Base-by-base conservation (phyloP, 2,797 vertebrate genomes). In the Caiman crocodilus region DNA sequence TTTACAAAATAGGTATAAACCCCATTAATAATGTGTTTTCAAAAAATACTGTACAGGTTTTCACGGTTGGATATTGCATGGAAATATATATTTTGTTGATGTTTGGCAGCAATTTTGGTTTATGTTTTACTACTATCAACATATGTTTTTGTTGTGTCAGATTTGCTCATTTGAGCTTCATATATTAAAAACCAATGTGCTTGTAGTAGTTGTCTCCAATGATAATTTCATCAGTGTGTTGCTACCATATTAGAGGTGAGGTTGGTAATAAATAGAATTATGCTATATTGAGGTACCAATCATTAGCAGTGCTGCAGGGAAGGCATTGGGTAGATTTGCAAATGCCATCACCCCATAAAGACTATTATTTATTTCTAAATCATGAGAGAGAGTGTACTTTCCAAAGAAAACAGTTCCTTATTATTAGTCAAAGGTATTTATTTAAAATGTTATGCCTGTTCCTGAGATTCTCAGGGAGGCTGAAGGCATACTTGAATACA, bases 351-450 rank as follows among this genome's bases (percentile, higher is more conserved):
- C 10, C 58, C 32, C 42, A 84, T 35, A 83, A 87, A 58, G 11
- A 21, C 50, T 79, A 0, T 75, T 16, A n/a, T 30, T 7, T 60
- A 42, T 10, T 84, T 87, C 84, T 78, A 76, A 86, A 81, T 60
- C n/a, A 60, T 63, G 15, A 79, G 59, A 90, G 16, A 1, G 0
- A 10, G 77, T 93, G 84, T 12, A 20, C 88, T 91, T 85, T 87
- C 78, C 60, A 85, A 85, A 90, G n/a, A 90, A 90, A 91, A 85
- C 79, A 23, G 5, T 85, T 87, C 55, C 17, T 67, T 87, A 14
- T 5, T n/a, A 73, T 90, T 85, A 93, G 26, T 79, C 21, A 90
- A 69, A 89, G 90, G 42, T 64, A 80, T 15, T 73, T 79, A 50
- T 87, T 90, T 77, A 6, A 90, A 87, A 8, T 85, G 88, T 57